A percentile compares a stretch with the other conserved stretches of the same genome.
Conservation (phyloP, 2,113 vertebrate genomes). For the Psephotus haematonotus region DNA sequence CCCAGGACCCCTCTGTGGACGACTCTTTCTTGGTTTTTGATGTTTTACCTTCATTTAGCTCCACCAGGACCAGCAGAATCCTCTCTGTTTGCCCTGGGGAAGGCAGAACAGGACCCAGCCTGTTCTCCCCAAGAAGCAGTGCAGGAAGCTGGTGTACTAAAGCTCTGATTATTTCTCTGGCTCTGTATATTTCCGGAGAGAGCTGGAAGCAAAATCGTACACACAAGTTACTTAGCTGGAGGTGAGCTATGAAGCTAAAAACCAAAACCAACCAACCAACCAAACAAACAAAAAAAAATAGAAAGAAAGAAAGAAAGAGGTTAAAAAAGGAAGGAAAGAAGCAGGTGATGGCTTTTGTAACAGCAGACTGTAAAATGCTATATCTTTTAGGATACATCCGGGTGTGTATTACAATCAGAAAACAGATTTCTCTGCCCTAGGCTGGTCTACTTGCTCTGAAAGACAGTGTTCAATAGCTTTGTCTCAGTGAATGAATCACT, state of each 20-base stretch:
- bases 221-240: neutral
- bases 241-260: neutral
- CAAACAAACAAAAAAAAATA: neutral
- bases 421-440: neutral
- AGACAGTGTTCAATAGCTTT: fast-evolving
- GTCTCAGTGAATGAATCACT: neutral
- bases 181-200: neutral
- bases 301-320: neutral
- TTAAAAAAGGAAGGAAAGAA: neutral
- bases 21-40: neutral
- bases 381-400: neutral
- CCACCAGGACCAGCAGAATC: neutral
- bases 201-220: neutral
- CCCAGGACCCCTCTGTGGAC: neutral
- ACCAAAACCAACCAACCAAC: neutral
- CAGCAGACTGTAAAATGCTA: neutral
- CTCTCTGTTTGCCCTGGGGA: neutral
- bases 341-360: neutral
- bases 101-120: neutral
- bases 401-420: neutral
- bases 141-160: neutral
- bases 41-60: neutral
- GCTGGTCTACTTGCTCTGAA: neutral
- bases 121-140: neutral
- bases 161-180: neutral